Evolutionary conservation across 1,140 invertebrate genomes (phyloP), one percentile per base, ranked within the genome.

Genomic region (Bombus balteatus): DNA sequence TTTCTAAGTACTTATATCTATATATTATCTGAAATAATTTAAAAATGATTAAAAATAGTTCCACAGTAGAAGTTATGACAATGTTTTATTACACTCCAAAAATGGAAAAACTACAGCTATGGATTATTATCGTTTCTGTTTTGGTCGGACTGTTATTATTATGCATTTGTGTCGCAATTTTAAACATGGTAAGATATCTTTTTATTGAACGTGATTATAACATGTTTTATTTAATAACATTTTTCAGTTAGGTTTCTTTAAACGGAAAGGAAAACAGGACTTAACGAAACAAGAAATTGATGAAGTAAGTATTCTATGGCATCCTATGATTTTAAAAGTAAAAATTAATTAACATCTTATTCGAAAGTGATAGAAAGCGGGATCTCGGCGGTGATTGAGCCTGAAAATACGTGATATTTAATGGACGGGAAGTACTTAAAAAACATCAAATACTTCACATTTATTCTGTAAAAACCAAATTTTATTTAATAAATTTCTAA

Each of bases 91-190:
- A 88, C 39, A 78, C 77, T n/a, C 70, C 76, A 15, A 88, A 89
- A 41, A 75, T 34, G 12, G 78, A 89, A 43, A 85, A 90, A 76
- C 77, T 94, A 6, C 91, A 89, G 41, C 47, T 92, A 47, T 95
- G 93, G 94, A 90, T 94, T 57, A 89, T 95, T 34, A 68, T 94
- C 0, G 70, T 93, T 1, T 93, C 94, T 2, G 79, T 94, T 22
- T 89, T 92, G 18, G 74, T 94, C 5, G 95, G 94, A 47, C 57
- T 95, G 43, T 59, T 95, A 22, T 73, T 94, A 39, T 85, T 95
- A 32, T 87, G 87, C 8, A 70, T 95, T 13, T 41, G 94, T n/a
- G 81, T 87, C 32, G 77, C 87, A 37, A 89, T 92, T 66, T 89
- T 95, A 4, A 86, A 88, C 47, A 92, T 83, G 91, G 94, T 95